phyloP scores from a whole-genome alignment of 2,888 invertebrate genomes.

The Hydropsyche betteni region DNA sequence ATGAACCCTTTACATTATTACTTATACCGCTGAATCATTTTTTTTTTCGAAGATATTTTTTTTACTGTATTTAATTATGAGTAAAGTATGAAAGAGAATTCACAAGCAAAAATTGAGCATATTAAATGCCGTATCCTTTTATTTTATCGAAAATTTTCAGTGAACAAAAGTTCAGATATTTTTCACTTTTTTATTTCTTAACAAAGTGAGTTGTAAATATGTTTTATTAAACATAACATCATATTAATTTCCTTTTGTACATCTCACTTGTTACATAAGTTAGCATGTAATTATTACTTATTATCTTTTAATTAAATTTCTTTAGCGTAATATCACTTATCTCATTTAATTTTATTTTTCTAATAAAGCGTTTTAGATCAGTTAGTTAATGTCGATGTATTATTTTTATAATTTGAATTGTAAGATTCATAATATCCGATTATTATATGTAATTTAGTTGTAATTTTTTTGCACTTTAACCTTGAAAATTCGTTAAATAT shows the following conservation, averaged over 20 bases:
- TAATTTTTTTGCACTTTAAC: constrained; percentile 2
- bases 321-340: constrained; percentile 35
- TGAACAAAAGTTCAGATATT: neutral
- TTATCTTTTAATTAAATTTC: constrained; percentile 8
- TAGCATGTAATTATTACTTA: constrained; percentile 2
- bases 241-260: constrained; percentile 23
- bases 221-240: constrained; percentile 32
- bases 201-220: constrained; percentile 47
- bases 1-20: neutral
- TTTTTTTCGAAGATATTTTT: neutral
- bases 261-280: constrained; percentile 38
- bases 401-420: constrained; percentile 27
- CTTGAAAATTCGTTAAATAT: neutral
- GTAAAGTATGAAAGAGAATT: too few species aligned
- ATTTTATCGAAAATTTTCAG: neutral
- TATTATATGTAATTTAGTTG: constrained; percentile 8
- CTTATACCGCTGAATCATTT: neutral
- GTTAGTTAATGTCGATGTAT: constrained; percentile 22
- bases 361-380: constrained; percentile 12
- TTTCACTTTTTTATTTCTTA: constrained; percentile 43
- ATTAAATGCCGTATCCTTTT: neutral
- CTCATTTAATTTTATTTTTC: constrained; percentile 27
- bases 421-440: constrained; percentile 10
- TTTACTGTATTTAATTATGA: neutral
- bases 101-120: neutral